Evolutionary conservation across 2,888 invertebrate species (phyloP), one percentile per base, ranked within the genome.

Genomic region (Drosophila prolongata): DNA sequence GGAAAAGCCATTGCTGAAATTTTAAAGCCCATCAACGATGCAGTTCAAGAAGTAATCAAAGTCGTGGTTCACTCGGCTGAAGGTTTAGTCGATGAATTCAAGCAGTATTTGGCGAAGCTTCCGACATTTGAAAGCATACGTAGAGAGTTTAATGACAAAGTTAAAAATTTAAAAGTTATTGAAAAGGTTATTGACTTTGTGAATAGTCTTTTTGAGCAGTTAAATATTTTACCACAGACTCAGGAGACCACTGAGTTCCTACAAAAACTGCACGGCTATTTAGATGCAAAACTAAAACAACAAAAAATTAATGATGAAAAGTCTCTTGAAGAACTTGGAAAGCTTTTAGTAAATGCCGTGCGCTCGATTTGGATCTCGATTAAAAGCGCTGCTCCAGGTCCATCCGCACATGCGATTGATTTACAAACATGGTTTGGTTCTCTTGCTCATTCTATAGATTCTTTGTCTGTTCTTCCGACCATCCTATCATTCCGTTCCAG

Each of bases 221-320:
- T 95, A 19, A 94, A 94, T 49, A 93, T 93, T 10, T 84, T 95
- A 10, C 89, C 95, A 52, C 95, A 95, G 6, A 95, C 95, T 0
- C 93, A 93, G 0, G 96, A 96, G 87, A 89, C 94, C 5, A 94
- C 93, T 67, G 93, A 94, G 16, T 93, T 96, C 77, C 90, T 95
- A 40, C 93, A 94, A 46, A 93, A 94, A 13, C 87, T 95, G 43
- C 93, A 94, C 69, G 92, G 93, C 9, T 97, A 96, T 90, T 81
- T 95, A 2, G 92, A 94, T 67, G 95, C 95, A 93, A 95, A 95
- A 93, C 89, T 95, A 27, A 93, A 94, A 53, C 92, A 94, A 82
- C 90, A 93, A 8, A 46, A 75, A 75, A 93, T 95, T 0, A 94
- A 96, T 82, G 95, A 96, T 79, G 87, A 93, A 1, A 93, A 93